Evolutionary conservation across 2,113 vertebrate species (phyloP).

Genomic region (Ceyx cyanopectus): DNA sequence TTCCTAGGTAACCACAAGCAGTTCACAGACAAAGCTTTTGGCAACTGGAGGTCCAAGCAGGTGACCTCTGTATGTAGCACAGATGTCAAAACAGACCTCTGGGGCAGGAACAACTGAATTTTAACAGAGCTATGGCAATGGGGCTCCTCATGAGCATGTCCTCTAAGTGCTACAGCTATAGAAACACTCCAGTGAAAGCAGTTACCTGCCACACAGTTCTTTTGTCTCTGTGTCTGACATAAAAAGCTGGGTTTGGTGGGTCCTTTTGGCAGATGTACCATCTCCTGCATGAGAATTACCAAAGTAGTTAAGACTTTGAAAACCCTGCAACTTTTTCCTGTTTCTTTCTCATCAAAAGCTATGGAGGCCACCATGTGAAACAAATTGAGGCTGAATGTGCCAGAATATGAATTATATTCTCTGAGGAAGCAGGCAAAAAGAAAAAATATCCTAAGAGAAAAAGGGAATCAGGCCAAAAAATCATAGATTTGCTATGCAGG

Average conservation of each 20-base stretch:
- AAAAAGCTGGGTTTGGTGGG: background rate
- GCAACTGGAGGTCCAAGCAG: background rate
- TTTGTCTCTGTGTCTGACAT: background rate
- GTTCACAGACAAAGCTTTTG: background rate
- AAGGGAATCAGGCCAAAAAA: background rate
- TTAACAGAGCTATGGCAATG: background rate
- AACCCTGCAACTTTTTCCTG: background rate
- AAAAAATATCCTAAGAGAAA: background rate
- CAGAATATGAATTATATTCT: background rate
- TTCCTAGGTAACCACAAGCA: background rate
- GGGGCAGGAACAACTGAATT: background rate
- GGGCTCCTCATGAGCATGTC: background rate
- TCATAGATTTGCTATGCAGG: background rate
- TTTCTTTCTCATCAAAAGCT: background rate
- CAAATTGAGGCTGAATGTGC: background rate
- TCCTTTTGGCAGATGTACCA: background rate
- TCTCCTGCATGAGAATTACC: background rate
- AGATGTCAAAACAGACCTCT: background rate
- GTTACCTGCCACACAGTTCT: background rate
- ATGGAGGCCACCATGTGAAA: background rate
- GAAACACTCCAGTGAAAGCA: background rate
- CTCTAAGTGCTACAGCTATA: background rate
- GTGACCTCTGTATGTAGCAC: background rate
- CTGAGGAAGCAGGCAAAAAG: background rate
- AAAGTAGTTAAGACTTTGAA: background rate